Evolutionary conservation across 2,797 vertebrate species (phyloP), one percentile per base, ranked within the genome.

Genomic region (Euphonia xanthogaster): DNA sequence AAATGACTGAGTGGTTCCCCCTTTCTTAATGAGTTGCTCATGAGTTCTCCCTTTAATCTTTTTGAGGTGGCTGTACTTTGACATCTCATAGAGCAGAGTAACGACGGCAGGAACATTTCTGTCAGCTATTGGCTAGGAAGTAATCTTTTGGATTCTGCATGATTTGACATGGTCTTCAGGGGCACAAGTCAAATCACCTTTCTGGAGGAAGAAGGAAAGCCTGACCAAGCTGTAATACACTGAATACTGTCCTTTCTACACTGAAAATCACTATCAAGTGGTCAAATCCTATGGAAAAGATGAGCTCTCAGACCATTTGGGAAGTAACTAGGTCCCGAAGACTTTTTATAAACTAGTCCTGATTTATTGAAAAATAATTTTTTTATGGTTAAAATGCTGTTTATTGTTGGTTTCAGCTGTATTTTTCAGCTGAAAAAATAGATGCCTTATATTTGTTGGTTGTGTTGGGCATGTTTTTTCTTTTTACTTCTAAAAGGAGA

Each of bases 1-100:
- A 84, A 93, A 92, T 84, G 66, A 91, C 73, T 70, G 80, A 88
- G 77, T 90, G 62, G 78, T 94, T 93, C 67, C 61, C 80, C 76
- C 37, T 86, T 88, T 93, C 53, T 66, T 97, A 97, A 97, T 96
- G 96, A 96, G 86, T 73, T 93, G 86, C 84, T 86, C 82, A 90
- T 92, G 94, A 96, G 76, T 82, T 93, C 50, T 89, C 82, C 92
- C 93, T 96, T 97, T 97, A 93, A 96, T 96, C 93, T 93, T 96
- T 87, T 39, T 5, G 18, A 94, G 71, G 88, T 92, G 68, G 84
- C 86, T 88, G 80, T 96, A 83, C 58, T 94, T 93, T 88, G 93
- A 96, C 87, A 91, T 94, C 82, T 94, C 91, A 70, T 15, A 57
- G 92, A 86, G 88, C 82, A 88, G 81, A 85, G 61, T 87, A 96